Base-by-base conservation (phyloP, 2,888 invertebrate species). In the Oscheius sp. region DNA sequence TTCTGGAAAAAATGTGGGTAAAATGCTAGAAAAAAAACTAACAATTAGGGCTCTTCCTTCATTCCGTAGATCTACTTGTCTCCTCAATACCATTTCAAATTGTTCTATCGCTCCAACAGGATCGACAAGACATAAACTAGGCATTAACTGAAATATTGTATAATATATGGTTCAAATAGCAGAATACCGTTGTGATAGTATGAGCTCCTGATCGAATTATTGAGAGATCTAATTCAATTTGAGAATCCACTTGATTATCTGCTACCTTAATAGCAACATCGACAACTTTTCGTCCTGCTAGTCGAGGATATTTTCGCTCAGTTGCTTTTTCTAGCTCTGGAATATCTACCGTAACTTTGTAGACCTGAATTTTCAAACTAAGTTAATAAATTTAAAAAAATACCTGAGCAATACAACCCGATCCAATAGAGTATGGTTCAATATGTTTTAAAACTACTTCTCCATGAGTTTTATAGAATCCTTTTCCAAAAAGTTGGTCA, bases 371-470 rank as follows among this genome's bases (percentile, higher is more conserved):
- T 31, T 23, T 2, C 17, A 67, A 12, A 25, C n/a, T n/a, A 20
- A 5, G 2, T 55, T 12, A 29, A 39, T 23, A 53, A 29, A 25
- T n/a, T n/a, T n/a, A 0, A 63, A 48, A 37, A 42, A 33, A 10
- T 23, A 89, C 89, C 87, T 90, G 90, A 17, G 89, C 90, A 73
- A 89, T 88, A 80, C 89, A 89, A 29, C 89, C 90, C 8, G 89
- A 89, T n/a, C 90, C 90, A 58, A 89, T 86, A 0, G 89, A 89
- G 29, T 83, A 75, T 25, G 80, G 79, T 31, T 87, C 83, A 70
- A 89, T 86, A 27, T 85, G 82, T 0, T 87, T 76, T 57, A 89
- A 87, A 8, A 88, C 79, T 0, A 46, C 52, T 6, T 71, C 65
- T 0, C 69, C 71, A 55, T 73, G 67, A 1, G 61, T 71, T 58